A percentile compares a stretch with the other conserved stretches of the same genome.
These are phyloP conservation scores for Thinocorus orbignyianus DNA, from an alignment of 2,113 vertebrate species.

Conservation along the genomic window DNA sequence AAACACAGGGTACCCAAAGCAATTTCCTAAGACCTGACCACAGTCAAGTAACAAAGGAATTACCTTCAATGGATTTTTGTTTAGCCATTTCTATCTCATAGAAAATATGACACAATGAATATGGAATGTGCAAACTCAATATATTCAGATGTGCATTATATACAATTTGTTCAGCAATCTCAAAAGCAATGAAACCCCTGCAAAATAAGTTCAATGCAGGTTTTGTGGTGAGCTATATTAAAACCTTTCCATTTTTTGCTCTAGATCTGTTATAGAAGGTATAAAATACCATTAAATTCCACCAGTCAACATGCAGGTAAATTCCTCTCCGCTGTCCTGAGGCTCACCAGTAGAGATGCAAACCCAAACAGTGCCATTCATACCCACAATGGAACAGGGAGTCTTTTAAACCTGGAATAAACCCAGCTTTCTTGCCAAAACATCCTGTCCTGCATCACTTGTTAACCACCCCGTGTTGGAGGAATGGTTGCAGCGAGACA, in stretches of 20 bases:
- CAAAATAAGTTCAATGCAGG: not conserved
- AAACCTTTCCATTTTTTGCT: not conserved
- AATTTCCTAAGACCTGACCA: not conserved
- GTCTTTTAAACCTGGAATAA: not conserved
- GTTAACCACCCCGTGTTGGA: not conserved
- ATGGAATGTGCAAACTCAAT: not conserved
- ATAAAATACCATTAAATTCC: not conserved
- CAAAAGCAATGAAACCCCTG: constrained; percentile 39
- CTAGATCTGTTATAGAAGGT: not conserved
- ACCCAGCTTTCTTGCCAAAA: not conserved
- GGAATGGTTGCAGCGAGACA: accelerated
- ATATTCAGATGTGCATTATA: not conserved
- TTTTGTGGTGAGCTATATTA: not conserved
- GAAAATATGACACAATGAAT: not conserved
- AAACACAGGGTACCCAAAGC: not conserved
- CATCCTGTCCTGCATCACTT: not conserved
- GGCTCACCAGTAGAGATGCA: not conserved
- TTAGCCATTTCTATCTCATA: not conserved
- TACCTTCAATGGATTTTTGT: not conserved
- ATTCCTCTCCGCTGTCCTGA: not conserved
- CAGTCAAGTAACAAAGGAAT: not conserved
- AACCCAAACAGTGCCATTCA: not conserved
- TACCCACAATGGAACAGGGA: not conserved
- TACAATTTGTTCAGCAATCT: not conserved
- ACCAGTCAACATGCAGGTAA: not conserved